Base-by-base conservation (phyloP, 2,113 vertebrate genomes). In the Microtus oregoni region DNA sequence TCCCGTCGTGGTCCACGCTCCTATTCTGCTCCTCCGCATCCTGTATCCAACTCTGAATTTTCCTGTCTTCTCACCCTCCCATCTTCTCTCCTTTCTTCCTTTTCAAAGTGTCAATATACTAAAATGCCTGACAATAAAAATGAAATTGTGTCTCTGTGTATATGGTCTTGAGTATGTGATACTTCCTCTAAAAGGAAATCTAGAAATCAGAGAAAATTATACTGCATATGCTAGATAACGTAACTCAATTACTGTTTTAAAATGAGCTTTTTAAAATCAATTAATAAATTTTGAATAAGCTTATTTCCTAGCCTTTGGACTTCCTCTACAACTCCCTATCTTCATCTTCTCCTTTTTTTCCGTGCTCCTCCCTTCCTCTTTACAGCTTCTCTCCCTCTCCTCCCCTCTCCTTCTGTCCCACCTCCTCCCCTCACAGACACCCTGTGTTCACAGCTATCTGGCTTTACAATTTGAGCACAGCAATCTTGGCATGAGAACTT, bases 401-500 rank as follows among this genome's bases (percentile, higher is more conserved):
- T 28, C 12, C 30, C 17, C n/a, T n/a, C 12, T 10, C 15, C 82
- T 47, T 7, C 0, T 55, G 55, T 19, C 55, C 55, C 55, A 87
- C 44, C 50, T 38, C 55, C 55, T 86, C 35, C 8, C 44, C 32
- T 12, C 11, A 61, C 11, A 95, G 47, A 79, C 10, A 72, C 13
- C 9, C n/a, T 91, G 26, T 19, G 30, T 77, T 65, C 73, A 50
- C 44, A 78, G 83, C 52, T 92, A 9, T 70, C 77, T 68, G 63
- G 68, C 78, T 89, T 94, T 78, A 65, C 87, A 55, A 77, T 94
- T 79, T 67, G n/a, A 78, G 78, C 22, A 86, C n/a, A 72, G 61
- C 35, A 77, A 76, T 95, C 92, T 58, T 91, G 83, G 61, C 78
- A 19, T 38, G 38, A 93, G 32, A 52, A 44, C 55, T 90, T 94